These are phyloP conservation scores for Lottia scabra DNA, from an alignment of 2,888 invertebrate genomes.

Conservation along the genomic window DNA sequence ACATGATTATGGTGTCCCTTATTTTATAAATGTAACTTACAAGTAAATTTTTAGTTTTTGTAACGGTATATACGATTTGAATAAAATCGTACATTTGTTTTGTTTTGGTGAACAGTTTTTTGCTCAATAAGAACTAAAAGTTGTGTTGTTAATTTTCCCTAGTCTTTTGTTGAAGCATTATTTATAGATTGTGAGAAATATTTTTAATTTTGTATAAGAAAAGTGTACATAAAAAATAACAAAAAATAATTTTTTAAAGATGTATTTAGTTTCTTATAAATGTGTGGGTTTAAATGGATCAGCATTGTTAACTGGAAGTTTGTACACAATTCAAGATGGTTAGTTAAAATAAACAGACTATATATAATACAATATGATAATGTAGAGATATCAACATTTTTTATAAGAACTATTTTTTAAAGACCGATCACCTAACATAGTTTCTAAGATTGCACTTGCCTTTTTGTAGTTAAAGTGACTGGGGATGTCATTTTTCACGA, in stretches of 20 bases:
- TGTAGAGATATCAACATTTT: too few species aligned
- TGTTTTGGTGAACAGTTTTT: slow-evolving; percentile 18
- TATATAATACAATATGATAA: too few species aligned
- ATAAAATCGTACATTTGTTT: slow-evolving; percentile 21
- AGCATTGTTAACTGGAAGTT: slow-evolving; percentile 4
- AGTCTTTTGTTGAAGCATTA: slow-evolving; percentile 4
- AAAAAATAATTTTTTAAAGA: background rate
- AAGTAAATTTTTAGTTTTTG: background rate
- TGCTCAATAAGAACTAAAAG: slow-evolving; percentile 20
- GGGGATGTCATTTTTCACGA: background rate
- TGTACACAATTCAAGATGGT: too few species aligned
- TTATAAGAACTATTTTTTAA: too few species aligned
- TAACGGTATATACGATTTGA: slow-evolving; percentile 16
- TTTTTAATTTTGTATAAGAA: slow-evolving; percentile 6
- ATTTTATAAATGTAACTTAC: background rate
- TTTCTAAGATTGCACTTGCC: slow-evolving; percentile 3
- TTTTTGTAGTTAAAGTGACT: slow-evolving; percentile 3
- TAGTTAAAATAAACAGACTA: too few species aligned
- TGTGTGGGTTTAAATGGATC: slow-evolving; percentile 3
- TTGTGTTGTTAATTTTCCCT: slow-evolving; percentile 6
- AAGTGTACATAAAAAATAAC: background rate
- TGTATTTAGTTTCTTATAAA: background rate
- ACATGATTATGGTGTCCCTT: background rate
- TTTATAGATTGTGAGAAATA: background rate
- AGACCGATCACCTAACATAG: too few species aligned